phyloP scores from a whole-genome alignment of 2,888 invertebrate genomes.

The Lepidocyrtoides sp. region DNA sequence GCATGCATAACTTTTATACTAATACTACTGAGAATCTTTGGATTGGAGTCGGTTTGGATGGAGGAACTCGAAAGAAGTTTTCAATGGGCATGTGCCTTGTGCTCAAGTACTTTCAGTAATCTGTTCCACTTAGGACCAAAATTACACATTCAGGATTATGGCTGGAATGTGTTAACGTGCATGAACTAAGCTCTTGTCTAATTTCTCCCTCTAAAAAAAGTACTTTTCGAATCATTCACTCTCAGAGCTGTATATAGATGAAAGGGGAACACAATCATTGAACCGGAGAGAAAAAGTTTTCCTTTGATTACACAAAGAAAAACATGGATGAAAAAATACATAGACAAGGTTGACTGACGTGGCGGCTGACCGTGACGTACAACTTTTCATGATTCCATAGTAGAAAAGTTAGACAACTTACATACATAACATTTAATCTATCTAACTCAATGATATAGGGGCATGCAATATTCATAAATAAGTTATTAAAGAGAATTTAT shows the following conservation, averaged over 20 bases:
- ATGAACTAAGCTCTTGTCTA: not conserved
- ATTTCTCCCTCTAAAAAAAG: slow-evolving; percentile 44
- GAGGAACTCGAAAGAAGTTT: too few relatives aligned
- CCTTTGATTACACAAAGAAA: slow-evolving; percentile 40
- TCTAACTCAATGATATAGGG: too few relatives aligned
- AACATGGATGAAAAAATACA: slow-evolving; percentile 54
- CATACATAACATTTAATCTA: too few relatives aligned
- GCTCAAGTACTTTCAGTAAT: not conserved
- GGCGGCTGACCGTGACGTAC: slow-evolving; percentile 54
- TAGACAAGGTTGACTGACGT: slow-evolving; percentile 50
- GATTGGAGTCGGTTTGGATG: too few relatives aligned
- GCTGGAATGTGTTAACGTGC: not conserved
- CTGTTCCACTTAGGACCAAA: not conserved
- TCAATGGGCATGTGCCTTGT: too few relatives aligned
- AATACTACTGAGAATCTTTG: too few relatives aligned
- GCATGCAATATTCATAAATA: not conserved
- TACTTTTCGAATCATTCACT: slow-evolving; percentile 49
- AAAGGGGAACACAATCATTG: slow-evolving; percentile 55
- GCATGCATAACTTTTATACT: too few relatives aligned
- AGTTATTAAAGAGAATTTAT: too few relatives aligned
- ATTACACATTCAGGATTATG: not conserved
- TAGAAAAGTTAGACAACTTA: slow-evolving; percentile 15
- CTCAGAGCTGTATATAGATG: not conserved
- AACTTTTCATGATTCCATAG: slow-evolving; percentile 34
- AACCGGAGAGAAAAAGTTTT: slow-evolving; percentile 60